phyloP scores from a whole-genome alignment of 2,888 invertebrate genomes.

The Camptogramma bilineatum region DNA sequence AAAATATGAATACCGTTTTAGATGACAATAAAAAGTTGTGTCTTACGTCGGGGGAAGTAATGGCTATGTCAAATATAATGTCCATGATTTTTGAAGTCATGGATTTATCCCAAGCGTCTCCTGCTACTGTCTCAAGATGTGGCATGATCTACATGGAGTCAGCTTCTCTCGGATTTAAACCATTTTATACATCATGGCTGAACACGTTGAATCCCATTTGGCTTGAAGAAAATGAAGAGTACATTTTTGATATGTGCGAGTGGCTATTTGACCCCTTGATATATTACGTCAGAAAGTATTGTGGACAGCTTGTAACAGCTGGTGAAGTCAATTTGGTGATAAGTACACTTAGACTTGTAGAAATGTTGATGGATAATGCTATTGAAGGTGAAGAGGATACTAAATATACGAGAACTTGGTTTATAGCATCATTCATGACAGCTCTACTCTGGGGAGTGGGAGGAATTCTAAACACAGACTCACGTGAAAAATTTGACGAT shows the following conservation, averaged over 20 bases:
- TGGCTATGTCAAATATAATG: slow-evolving; percentile 92
- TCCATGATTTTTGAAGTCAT: slow-evolving; percentile 95
- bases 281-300: slow-evolving; percentile 89
- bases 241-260: slow-evolving; percentile 87
- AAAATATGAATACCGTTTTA: slow-evolving; percentile 95
- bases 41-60: slow-evolving; percentile 94
- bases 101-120: slow-evolving; percentile 93
- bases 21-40: slow-evolving; percentile 96
- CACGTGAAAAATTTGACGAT: slow-evolving; percentile 88
- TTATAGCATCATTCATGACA: slow-evolving; percentile 91
- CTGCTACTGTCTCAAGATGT: slow-evolving; percentile 95
- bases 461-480: slow-evolving; percentile 90
- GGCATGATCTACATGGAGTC: slow-evolving; percentile 97
- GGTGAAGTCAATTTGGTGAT: slow-evolving; percentile 90
- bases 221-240: slow-evolving; percentile 86
- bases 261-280: slow-evolving; percentile 93
- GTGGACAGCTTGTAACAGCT: slow-evolving; percentile 87
- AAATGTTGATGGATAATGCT: slow-evolving; percentile 91
- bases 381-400: slow-evolving; percentile 89
- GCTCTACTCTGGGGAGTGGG: slow-evolving; percentile 94
- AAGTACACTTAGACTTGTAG: slow-evolving; percentile 90
- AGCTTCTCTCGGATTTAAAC: slow-evolving; percentile 91
- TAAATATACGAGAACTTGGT: slow-evolving; percentile 89
- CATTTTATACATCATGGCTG: slow-evolving; percentile 93
- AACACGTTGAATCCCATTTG: slow-evolving; percentile 87